Evolutionary conservation across 2,797 vertebrate species (phyloP), one percentile per base, ranked within the genome.

Genomic region (Semaprochilodus insignis): DNA sequence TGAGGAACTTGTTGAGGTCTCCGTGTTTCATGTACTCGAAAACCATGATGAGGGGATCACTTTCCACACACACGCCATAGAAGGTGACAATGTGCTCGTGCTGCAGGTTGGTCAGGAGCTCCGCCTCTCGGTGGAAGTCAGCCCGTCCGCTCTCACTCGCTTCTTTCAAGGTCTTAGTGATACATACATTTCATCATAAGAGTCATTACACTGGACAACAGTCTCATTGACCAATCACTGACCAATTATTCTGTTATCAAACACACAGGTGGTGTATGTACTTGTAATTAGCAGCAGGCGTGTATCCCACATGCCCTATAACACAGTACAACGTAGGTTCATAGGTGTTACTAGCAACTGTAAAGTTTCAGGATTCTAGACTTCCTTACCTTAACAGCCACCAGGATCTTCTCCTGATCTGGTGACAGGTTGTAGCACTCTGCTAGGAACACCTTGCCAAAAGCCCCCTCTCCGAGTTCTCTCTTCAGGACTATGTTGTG

Each of bases 21-120:
- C 98, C 98, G 0, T 99, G 97, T 89, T 98, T 99, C 98, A 99
- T 99, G 82, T 99, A 99, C 87, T 99, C 98, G 69, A 99, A 99
- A 85, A 99, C 98, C 98, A 99, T 99, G 91, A 99, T 99, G 89
- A 99, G 96, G 0, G 98, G 98, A 92, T 99, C 97, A 0, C 97
- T 98, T 85, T 99, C 98, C 1, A 99, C 96, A 13, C 98, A 99
- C 85, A 99, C 98, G 0, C 98, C 98, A 0, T 99, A 99, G 93
- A 99, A 99, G 82, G 96, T 99, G 91, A 99, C 97, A 0, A 99
- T 99, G 89, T 99, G 98, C 14, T 99, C 97, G 0, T 99, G 97
- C 54, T 99, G 98, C 83, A 99, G 95, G 90, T 99, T 99, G 82
- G 98, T 99, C 55, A 99, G 94, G 17, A 99, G 96, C 91, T 99